phyloP scores from a whole-genome alignment of 2,797 vertebrate genomes.

The Enteromius afrohamiltoni region DNA sequence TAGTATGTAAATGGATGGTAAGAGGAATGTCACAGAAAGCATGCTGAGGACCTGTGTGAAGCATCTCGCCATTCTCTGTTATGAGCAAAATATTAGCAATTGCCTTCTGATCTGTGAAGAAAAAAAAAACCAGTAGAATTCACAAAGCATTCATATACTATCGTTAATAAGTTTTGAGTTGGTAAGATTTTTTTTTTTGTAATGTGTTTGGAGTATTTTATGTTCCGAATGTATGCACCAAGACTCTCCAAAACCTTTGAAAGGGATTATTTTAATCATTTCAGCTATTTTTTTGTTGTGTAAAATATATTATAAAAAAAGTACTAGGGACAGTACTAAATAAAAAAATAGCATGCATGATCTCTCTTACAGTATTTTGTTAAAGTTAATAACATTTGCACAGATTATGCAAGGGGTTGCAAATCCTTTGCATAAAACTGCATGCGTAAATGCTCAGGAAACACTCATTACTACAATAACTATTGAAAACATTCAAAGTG shows the following conservation, averaged over 20 bases:
- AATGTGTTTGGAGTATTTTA: neutral
- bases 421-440: too few species aligned
- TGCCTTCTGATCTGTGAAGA: constrained; percentile 74
- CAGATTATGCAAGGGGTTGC: too few species aligned
- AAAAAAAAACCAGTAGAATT: neutral
- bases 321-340: too few species aligned
- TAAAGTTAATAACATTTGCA: too few species aligned
- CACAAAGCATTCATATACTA: neutral
- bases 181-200: neutral
- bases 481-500: neutral
- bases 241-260: too few species aligned
- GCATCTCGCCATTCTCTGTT: constrained; percentile 79
- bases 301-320: too few species aligned
- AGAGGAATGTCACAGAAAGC: constrained; percentile 91
- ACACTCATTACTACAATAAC: neutral
- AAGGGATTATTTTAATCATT: too few species aligned
- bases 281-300: too few species aligned
- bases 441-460: neutral
- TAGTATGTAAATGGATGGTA: constrained; percentile 82
- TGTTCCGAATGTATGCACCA: neutral
- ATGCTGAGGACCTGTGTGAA: constrained; percentile 85
- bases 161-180: neutral
- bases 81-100: constrained; percentile 87
- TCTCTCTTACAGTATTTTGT: too few species aligned
- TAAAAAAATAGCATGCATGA: too few species aligned